phyloP scores from a whole-genome alignment of 2,888 invertebrate species.

The Hanleya hanleyi region DNA sequence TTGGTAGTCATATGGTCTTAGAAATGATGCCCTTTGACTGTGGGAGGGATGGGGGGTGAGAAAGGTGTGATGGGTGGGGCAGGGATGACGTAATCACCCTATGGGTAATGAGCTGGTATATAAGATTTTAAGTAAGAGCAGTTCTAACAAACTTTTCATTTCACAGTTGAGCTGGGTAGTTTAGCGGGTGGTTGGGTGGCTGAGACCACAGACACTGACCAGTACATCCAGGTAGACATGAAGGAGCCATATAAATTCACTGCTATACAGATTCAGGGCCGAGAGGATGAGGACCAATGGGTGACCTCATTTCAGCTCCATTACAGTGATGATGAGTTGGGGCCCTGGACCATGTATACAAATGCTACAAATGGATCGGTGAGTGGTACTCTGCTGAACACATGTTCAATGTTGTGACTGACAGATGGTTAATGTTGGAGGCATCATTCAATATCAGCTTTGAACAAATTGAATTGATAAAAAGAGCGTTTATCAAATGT shows the following conservation, averaged over 20 bases:
- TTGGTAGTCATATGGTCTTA: too few relatives aligned
- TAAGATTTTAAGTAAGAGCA: too few relatives aligned
- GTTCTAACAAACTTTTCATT: too few relatives aligned
- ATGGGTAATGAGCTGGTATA: too few relatives aligned
- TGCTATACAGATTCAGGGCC: conserved; percentile 59
- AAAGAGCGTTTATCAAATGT: too few relatives aligned
- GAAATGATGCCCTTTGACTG: too few relatives aligned
- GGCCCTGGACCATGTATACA: conserved; percentile 28
- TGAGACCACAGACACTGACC: conserved; percentile 46
- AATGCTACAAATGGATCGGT: conserved; percentile 37
- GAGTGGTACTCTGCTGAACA: conserved; percentile 13
- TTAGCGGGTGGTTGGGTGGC: conserved; percentile 66
- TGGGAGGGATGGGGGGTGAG: too few relatives aligned
- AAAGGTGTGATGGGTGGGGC: too few relatives aligned
- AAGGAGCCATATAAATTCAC: conserved; percentile 45
- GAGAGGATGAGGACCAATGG: conserved; percentile 49
- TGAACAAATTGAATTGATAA: too few relatives aligned
- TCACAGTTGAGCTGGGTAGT: conserved; percentile 42
- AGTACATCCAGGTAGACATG: conserved; percentile 57
- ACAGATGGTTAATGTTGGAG: too few relatives aligned
- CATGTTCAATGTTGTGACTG: neutral
- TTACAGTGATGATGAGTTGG: conserved; percentile 38
- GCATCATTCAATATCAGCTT: too few relatives aligned
- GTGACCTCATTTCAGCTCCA: conserved; percentile 47
- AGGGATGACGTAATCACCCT: too few relatives aligned